Base-by-base conservation (phyloP, 2,797 vertebrate genomes). In the Pachyuromys duprasi region DNA sequence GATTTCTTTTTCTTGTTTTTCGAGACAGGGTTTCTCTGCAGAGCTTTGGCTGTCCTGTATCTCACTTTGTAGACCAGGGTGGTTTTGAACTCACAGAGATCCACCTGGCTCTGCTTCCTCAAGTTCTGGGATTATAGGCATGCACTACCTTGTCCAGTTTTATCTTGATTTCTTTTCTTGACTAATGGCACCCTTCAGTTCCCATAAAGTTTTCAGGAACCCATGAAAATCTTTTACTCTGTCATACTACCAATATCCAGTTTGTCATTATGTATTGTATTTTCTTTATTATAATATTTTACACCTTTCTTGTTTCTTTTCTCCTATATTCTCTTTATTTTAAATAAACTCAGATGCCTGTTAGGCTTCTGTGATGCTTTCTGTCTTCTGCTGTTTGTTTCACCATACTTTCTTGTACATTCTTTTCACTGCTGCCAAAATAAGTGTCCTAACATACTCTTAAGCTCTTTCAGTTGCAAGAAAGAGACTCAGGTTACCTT, bases 401-500 rank as follows among this genome's bases (percentile, higher is more conserved):
- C 89, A 53, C 39, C 57, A 13, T 74, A 42, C 17, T 17, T 55
- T 83, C 60, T 67, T 53, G 14, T 94, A 94, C 15, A 31, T 92
- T 96, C 65, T 95, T 69, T 97, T 55, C 36, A 39, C 17, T 90
- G 55, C 78, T 93, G 86, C 57, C 62, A 87, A 81, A 86, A 1
- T 92, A 62, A 93, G 80, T 94, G 76, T 96, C 97, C 76, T 93
- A 65, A 94, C 88, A 84, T 94, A 91, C 24, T 95, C 26, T 95
- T 94, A 93, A 87, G 2, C 22, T 86, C 24, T 95, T 96, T 80
- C 45, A 89, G 0, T 84, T 84, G 75, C 62, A 89, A 75, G 39
- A 84, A 92, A 90, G 86, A 95, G 83, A 95, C 67, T 95, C 89
- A 89, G n/a, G 65, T 95, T 95, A 94, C 74, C 33, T 95, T 95